Percentiles rank a stretch among this genome's conserved stretches.
Conservation (phyloP, 2,113 vertebrate genomes). For the Myotis davidii region DNA sequence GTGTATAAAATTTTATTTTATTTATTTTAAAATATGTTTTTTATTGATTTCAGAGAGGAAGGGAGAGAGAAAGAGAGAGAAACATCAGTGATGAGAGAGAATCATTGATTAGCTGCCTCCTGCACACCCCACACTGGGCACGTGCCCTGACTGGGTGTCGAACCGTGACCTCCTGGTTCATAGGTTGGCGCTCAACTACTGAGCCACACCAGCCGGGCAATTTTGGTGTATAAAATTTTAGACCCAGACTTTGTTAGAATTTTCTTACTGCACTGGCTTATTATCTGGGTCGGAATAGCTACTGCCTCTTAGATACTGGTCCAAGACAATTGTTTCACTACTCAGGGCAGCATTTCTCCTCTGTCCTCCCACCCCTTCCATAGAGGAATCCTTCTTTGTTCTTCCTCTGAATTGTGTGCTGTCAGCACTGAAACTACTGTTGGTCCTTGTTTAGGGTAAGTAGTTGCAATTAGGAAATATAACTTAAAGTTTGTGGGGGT, state of each 20-base stretch:
- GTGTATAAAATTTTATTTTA: not conserved
- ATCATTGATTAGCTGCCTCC: no score
- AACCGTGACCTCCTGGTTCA: no score
- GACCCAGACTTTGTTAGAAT: not conserved
- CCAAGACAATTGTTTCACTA: not conserved
- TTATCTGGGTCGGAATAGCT: not conserved
- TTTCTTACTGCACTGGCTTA: not conserved
- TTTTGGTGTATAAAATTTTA: not conserved
- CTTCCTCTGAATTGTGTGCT: not conserved
- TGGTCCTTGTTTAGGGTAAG: not conserved
- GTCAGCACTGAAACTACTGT: not conserved
- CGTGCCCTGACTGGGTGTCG: no score
- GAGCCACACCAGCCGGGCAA: no score
- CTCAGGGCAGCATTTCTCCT: not conserved
- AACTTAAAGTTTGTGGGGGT: not conserved
- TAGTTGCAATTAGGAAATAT: conserved; percentile 11
- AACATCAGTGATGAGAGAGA: no score
- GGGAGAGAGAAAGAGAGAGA: no score
- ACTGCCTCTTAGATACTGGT: not conserved
- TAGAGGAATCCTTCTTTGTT: not conserved
- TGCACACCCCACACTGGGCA: no score
- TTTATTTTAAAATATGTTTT: no score
- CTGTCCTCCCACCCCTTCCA: fast-evolving
- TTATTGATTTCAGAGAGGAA: no score
- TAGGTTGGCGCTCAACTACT: no score